A percentile compares a stretch with the other conserved stretches of the same genome.
These are phyloP conservation scores for Hylomyscus alleni DNA, from an alignment of 2,797 vertebrate species.

Conservation along the genomic window DNA sequence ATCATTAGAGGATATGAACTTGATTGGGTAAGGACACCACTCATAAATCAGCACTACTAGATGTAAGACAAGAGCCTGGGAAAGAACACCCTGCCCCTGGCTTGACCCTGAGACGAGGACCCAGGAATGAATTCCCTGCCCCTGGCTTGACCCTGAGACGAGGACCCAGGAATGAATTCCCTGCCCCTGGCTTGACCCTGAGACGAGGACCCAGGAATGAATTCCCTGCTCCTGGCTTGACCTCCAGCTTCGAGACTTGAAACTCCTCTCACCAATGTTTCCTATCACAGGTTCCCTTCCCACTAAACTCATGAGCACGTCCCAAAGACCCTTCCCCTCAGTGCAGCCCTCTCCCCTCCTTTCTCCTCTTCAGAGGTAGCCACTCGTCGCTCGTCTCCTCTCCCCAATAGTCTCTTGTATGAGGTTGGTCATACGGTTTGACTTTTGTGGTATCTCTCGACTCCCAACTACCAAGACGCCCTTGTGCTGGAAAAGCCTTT, in stretches of 20 bases:
- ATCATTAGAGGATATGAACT: conserved; percentile 78
- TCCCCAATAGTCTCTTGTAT: background rate
- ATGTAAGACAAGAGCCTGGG: background rate
- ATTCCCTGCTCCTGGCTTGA: background rate
- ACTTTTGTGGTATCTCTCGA: background rate
- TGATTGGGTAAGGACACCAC: conserved; percentile 74
- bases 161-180: too few relatives aligned
- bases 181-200: background rate
- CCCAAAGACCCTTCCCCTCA: background rate
- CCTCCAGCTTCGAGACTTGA: background rate
- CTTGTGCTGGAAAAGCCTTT: background rate
- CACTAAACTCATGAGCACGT: background rate
- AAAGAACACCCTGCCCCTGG: background rate
- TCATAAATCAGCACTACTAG: conserved; percentile 77
- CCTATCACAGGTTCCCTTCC: background rate
- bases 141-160: background rate
- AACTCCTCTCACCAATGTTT: background rate
- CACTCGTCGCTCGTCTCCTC: background rate
- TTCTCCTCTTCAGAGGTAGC: background rate
- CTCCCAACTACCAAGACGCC: background rate
- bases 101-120: background rate
- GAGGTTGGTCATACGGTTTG: background rate
- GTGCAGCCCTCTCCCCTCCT: background rate
- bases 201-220: background rate
- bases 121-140: background rate